Evolutionary conservation across 2,113 vertebrate species (phyloP).

Genomic region (Brachyhypopomus gauderio): DNA sequence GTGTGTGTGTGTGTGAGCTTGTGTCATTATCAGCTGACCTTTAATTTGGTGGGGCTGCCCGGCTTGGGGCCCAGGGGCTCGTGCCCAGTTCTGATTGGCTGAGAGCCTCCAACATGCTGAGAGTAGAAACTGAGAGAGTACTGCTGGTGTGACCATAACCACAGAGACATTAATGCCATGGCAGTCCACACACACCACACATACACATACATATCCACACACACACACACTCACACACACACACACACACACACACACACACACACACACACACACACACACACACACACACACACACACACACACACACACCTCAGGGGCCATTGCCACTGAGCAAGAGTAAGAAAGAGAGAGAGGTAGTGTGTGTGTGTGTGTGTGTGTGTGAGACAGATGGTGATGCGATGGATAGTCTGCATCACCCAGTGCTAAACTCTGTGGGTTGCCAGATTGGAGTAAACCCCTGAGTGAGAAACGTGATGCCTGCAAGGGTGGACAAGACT

Average conservation of each 20-base stretch:
- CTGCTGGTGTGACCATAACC: too few relatives aligned
- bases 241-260: neutral
- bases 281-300: neutral
- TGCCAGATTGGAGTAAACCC: slow-evolving; percentile 60
- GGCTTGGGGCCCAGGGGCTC: neutral
- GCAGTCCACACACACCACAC: neutral
- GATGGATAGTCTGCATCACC: too few relatives aligned
- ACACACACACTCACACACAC: neutral
- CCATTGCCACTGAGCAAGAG: too few relatives aligned
- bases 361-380: neutral
- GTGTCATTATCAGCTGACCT: neutral
- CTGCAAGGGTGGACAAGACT: neutral
- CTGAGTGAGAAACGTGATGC: slow-evolving; percentile 25
- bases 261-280: slow-evolving; percentile 10
- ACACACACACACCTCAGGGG: neutral
- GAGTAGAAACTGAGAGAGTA: slow-evolving; percentile 29
- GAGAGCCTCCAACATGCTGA: neutral
- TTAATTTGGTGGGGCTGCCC: too few relatives aligned
- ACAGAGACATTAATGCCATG: too few relatives aligned
- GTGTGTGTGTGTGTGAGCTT: slow-evolving; percentile 9
- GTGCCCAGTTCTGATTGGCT: slow-evolving; percentile 41
- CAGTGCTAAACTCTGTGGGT: neutral
- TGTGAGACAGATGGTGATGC: neutral
- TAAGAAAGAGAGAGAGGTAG: neutral
- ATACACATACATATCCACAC: neutral